Conservation (phyloP, 2,797 vertebrate genomes). For the Pteropus rufus region DNA sequence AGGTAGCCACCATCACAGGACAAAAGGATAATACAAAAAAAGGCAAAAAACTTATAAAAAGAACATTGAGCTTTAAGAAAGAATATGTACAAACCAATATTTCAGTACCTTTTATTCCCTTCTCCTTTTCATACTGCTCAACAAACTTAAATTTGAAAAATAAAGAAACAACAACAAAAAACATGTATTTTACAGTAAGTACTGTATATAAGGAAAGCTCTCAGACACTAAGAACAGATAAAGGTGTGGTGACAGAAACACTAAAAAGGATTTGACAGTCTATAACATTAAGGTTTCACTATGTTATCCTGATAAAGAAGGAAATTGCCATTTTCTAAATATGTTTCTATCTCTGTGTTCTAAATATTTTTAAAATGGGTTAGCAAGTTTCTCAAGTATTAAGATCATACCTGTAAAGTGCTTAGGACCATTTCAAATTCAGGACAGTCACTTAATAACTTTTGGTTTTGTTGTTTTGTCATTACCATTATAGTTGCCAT, state of each 20-base stretch:
- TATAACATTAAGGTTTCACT: background rate
- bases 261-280: background rate
- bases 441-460: slow-evolving; percentile 22
- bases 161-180: background rate
- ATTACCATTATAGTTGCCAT: background rate
- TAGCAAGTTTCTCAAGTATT: background rate
- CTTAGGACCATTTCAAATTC: background rate
- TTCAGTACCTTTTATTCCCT: background rate
- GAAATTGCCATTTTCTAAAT: slow-evolving; percentile 3
- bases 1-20: background rate
- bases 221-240: background rate
- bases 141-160: slow-evolving; percentile 43
- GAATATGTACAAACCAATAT: background rate
- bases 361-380: background rate
- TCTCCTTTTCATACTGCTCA: background rate
- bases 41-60: background rate
- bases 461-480: background rate
- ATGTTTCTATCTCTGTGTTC: background rate
- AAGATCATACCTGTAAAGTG: background rate
- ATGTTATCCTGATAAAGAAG: slow-evolving; percentile 16
- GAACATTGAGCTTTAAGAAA: background rate
- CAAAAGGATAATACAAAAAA: background rate
- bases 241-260: background rate
- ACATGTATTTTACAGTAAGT: background rate
- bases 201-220: background rate